Base-by-base conservation (phyloP, 2,113 vertebrate genomes). In the Platichthys stellatus region DNA sequence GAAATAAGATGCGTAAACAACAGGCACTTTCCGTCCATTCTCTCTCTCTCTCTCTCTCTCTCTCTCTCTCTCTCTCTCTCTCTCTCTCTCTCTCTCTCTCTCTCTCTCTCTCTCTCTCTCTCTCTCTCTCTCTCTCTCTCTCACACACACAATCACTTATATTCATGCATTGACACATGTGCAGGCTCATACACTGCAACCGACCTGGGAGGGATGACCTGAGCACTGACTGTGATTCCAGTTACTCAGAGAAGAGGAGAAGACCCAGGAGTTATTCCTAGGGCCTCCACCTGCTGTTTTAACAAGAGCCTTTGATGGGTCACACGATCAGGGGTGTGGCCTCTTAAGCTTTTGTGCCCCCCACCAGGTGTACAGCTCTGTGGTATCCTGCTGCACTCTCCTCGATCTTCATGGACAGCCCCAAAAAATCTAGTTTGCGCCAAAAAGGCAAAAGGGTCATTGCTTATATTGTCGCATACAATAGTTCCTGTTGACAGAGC, bases 1-100 rank as follows among this genome's bases (percentile, higher is more conserved):
- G 38, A 78, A 83, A 76, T 61, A 70, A 76, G 71, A 77, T 75
- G 63, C 17, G 14, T 74, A 81, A 83, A 86, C 78, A 81, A 83
- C 78, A 61, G 56, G 49, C 68, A 20, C 74, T 51, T 5, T 17
- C 67, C 35, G 1, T 35, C 68, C 10, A 3, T 45, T 49, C 20
- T 0, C 17, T 40, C 38, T 40, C 38, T 40, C 38, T 14, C 14
- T 49, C 47, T 49, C 14, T 18, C 43, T 15, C 43, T 2, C 43
- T 15, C 43, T 28, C 26, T 28, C 43, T 14, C 43, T 45, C 43
- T 45, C 43, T 11, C 8, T 45, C 43, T 13, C 14, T 49, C 13
- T 17, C 38, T 40, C 38, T 14, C 47, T 49, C 47, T 49, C 14
- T 6, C 14, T 6, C 47, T 5, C 15, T 18, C 47, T 40, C 47